Evolutionary conservation across 2,797 vertebrate genomes (phyloP).

Genomic region (Gephyroberyx darwinii): DNA sequence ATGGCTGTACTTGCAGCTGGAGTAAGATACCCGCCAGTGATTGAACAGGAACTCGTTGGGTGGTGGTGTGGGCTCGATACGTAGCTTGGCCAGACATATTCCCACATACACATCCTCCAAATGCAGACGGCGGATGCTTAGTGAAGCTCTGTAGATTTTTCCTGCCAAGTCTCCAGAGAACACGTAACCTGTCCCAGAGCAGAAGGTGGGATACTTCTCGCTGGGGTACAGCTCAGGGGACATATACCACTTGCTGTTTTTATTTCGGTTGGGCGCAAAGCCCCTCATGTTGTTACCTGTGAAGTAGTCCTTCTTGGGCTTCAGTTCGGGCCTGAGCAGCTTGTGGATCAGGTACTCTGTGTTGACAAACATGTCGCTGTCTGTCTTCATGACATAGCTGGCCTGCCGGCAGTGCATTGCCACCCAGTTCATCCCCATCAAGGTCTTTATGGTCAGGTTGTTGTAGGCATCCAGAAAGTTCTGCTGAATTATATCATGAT

Average conservation of each 20-base stretch:
- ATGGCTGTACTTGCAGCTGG: slow-evolving; percentile 98
- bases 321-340: slow-evolving; percentile 88
- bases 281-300: slow-evolving; percentile 95
- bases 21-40: slow-evolving; percentile 97
- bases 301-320: slow-evolving; percentile 88
- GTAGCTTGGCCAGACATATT: slow-evolving; percentile 91
- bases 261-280: slow-evolving; percentile 92
- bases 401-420: slow-evolving; percentile 87
- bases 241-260: slow-evolving; percentile 98
- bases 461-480: slow-evolving; percentile 94
- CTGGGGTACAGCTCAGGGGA: slow-evolving; percentile 90
- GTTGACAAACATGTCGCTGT: slow-evolving; percentile 98
- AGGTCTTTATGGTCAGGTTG: slow-evolving; percentile 95
- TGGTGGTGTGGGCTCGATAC: slow-evolving; percentile 89
- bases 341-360: slow-evolving; percentile 94
- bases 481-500: slow-evolving; percentile 94
- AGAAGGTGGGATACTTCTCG: slow-evolving; percentile 94
- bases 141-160: slow-evolving; percentile 90
- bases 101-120: slow-evolving; percentile 97
- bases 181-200: slow-evolving; percentile 98
- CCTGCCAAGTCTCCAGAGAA: slow-evolving; percentile 93
- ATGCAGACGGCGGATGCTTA: slow-evolving; percentile 87
- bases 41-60: slow-evolving; percentile 96
- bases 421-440: slow-evolving; percentile 99
- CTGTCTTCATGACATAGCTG: slow-evolving; percentile 96